Conservation (phyloP, 1,140 invertebrate species). For the Drosophila sechellia region DNA sequence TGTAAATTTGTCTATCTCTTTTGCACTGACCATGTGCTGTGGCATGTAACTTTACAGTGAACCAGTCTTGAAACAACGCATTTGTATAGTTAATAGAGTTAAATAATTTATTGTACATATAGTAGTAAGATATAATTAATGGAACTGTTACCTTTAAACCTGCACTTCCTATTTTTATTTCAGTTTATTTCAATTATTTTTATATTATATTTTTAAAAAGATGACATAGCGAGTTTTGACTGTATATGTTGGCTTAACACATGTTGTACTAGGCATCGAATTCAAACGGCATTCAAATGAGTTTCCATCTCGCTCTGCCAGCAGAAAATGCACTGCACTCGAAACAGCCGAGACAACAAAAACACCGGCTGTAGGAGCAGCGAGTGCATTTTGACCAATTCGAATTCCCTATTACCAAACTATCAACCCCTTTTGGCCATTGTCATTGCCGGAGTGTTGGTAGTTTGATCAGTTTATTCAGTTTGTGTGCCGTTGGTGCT, state of each 20-base stretch:
- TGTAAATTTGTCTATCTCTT: not conserved
- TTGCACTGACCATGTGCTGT: slow-evolving; percentile 2
- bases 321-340: slow-evolving; percentile 15
- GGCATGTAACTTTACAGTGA: not conserved
- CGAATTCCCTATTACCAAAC: slow-evolving; percentile 71
- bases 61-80: not conserved
- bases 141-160: no score
- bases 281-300: slow-evolving; percentile 40
- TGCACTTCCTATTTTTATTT: no score
- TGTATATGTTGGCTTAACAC: slow-evolving; percentile 8
- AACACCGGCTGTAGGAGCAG: not conserved
- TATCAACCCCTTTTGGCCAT: slow-evolving; percentile 60
- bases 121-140: no score
- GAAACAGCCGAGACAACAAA: not conserved
- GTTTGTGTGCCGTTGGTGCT: slow-evolving; percentile 9
- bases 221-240: not conserved
- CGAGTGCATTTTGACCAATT: slow-evolving; percentile 60
- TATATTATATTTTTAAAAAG: no score
- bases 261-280: not conserved
- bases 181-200: no score
- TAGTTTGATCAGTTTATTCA: slow-evolving; percentile 12
- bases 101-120: not conserved
- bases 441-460: slow-evolving; percentile 30
- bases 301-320: slow-evolving; percentile 40
- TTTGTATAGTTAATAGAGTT: not conserved